A percentile compares a stretch with the other conserved stretches of the same genome.
Conservation (phyloP, 2,888 invertebrate genomes). For the Galeruca laticollis region DNA sequence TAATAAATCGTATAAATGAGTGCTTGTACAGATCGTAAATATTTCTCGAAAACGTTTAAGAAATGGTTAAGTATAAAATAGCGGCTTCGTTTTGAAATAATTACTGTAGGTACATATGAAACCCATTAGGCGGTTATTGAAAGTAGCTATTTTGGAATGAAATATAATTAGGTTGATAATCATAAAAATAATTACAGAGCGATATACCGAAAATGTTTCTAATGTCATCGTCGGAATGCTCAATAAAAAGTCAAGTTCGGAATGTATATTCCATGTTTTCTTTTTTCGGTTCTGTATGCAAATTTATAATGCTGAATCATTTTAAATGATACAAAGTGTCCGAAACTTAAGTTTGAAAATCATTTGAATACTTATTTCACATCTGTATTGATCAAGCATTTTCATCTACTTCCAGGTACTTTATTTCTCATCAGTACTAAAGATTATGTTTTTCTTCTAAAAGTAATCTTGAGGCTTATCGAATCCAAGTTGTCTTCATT, state of each 20-base stretch:
- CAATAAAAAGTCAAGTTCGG: background rate
- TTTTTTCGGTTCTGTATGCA: too few relatives aligned
- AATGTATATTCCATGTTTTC: too few relatives aligned
- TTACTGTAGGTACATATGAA: conserved; percentile 29
- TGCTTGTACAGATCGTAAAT: conserved; percentile 22
- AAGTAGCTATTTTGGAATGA: conserved; percentile 3
- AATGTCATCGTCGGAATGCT: background rate
- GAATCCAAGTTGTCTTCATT: too few relatives aligned
- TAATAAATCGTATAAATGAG: conserved; percentile 10
- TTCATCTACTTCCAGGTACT: too few relatives aligned
- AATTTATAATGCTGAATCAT: too few relatives aligned
- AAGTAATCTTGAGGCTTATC: too few relatives aligned
- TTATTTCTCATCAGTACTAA: too few relatives aligned
- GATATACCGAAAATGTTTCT: conserved; percentile 2
- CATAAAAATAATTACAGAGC: conserved; percentile 1
- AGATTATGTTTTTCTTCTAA: too few relatives aligned
- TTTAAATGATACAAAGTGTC: too few relatives aligned
- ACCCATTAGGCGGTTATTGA: conserved; percentile 20
- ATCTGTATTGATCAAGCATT: too few relatives aligned
- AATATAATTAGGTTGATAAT: conserved; percentile 6
- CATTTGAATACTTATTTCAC: too few relatives aligned
- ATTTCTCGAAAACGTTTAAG: conserved; percentile 33
- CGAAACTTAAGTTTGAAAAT: too few relatives aligned
- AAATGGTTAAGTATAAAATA: conserved; percentile 29
- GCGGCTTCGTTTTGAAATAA: conserved; percentile 32